phyloP scores from a whole-genome alignment of 2,888 invertebrate genomes.

The Lasius platythorax region DNA sequence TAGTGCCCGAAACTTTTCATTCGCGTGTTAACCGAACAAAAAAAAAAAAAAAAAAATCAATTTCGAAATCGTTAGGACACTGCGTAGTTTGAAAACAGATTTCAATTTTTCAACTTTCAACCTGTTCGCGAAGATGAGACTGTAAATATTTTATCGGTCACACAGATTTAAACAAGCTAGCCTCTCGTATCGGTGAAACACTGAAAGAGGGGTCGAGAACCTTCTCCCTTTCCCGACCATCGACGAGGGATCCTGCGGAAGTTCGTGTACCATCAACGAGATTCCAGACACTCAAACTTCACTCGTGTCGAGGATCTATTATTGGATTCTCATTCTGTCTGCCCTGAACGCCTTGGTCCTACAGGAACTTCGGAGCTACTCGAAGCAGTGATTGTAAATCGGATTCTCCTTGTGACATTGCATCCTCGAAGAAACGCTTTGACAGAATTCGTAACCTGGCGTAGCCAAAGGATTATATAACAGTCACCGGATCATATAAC shows the following conservation, averaged over 20 bases:
- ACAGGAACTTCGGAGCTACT: constrained; percentile 49
- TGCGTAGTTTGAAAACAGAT: background rate
- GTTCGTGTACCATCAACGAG: constrained; percentile 55
- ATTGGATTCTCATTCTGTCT: constrained; percentile 62
- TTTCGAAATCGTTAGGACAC: background rate
- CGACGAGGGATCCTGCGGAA: constrained; percentile 49
- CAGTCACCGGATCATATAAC: background rate
- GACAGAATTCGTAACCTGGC: constrained; percentile 30
- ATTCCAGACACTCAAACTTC: constrained; percentile 57
- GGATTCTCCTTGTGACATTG: constrained; percentile 45
- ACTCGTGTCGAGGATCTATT: constrained; percentile 54
- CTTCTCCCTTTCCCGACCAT: constrained; percentile 42
- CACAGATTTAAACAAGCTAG: constrained; percentile 33
- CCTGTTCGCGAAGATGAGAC: constrained; percentile 6
- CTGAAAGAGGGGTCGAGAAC: constrained; percentile 64
- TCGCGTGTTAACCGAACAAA: background rate
- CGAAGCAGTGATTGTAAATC: constrained; percentile 53
- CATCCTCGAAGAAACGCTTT: constrained; percentile 36
- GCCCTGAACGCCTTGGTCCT: constrained; percentile 50
- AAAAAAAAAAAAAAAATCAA: background rate
- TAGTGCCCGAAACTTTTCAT: background rate
- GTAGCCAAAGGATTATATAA: constrained; percentile 1
- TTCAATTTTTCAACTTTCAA: constrained; percentile 28
- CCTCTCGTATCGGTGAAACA: constrained; percentile 47
- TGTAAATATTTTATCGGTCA: constrained; percentile 35